A percentile compares a stretch with the other conserved stretches of the same genome.
These are phyloP conservation scores for Cyprinella venusta DNA, from an alignment of 2,797 vertebrate genomes.

Conservation along the genomic window DNA sequence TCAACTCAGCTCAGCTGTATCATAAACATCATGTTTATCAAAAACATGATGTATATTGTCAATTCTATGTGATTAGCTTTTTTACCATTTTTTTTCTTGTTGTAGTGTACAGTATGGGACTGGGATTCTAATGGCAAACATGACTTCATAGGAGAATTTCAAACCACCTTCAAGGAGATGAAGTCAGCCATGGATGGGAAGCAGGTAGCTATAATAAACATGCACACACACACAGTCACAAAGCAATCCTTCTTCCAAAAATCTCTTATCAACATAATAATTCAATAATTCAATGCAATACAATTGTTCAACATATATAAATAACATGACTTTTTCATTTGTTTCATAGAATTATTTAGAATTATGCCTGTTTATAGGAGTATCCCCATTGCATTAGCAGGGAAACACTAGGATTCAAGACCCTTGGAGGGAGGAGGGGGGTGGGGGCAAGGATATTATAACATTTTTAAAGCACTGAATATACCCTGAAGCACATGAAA, in stretches of 20 bases:
- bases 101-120: constrained; percentile 96
- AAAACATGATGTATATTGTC: background rate
- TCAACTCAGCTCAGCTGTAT: background rate
- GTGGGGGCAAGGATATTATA: background rate
- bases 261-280: background rate
- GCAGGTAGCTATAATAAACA: constrained; percentile 79
- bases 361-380: background rate
- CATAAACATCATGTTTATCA: background rate
- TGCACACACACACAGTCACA: constrained; percentile 32
- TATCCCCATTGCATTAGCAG: background rate
- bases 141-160: constrained; percentile 98
- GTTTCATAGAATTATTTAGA: background rate
- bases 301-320: background rate
- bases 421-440: no score
- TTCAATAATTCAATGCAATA: background rate
- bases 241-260: background rate
- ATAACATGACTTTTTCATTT: background rate
- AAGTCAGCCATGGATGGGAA: constrained; percentile 92
- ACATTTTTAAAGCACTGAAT: background rate
- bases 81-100: constrained; percentile 35
- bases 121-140: constrained; percentile 99
- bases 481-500: background rate
- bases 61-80: background rate
- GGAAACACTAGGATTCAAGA: background rate
- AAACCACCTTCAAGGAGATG: constrained; percentile 94